These are phyloP conservation scores for Penaeus chinensis DNA, from an alignment of 1,140 invertebrate genomes.

Conservation along the genomic window DNA sequence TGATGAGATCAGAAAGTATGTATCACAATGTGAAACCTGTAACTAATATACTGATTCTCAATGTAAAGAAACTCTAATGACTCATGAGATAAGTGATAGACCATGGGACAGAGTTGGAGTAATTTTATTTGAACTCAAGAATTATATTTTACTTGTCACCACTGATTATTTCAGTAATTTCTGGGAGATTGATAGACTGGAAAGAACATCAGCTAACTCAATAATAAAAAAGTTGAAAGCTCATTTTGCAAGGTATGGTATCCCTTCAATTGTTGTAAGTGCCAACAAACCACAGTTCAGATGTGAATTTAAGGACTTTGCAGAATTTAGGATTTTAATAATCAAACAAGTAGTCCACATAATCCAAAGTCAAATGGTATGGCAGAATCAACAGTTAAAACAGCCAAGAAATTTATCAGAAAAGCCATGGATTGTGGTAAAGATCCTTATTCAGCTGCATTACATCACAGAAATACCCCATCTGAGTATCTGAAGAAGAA, in stretches of 20 bases:
- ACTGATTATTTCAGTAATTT: slow-evolving; percentile 21
- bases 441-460: too few relatives aligned
- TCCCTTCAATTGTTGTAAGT: too few relatives aligned
- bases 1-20: slow-evolving; percentile 13
- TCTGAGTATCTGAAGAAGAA: too few relatives aligned
- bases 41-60: neutral
- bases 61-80: neutral
- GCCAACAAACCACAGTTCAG: too few relatives aligned
- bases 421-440: too few relatives aligned
- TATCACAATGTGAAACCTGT: slow-evolving; percentile 3
- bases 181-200: neutral
- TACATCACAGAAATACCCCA: too few relatives aligned
- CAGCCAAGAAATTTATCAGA: too few relatives aligned
- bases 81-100: neutral
- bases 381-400: too few relatives aligned
- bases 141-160: neutral
- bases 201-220: neutral
- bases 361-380: too few relatives aligned
- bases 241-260: neutral
- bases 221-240: slow-evolving; percentile 16
- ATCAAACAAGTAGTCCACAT: too few relatives aligned
- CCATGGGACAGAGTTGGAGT: neutral
- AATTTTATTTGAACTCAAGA: neutral
- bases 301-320: too few relatives aligned
- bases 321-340: too few relatives aligned